Evolutionary conservation across 2,113 vertebrate species (phyloP).

Genomic region (Psephotus haematonotus): DNA sequence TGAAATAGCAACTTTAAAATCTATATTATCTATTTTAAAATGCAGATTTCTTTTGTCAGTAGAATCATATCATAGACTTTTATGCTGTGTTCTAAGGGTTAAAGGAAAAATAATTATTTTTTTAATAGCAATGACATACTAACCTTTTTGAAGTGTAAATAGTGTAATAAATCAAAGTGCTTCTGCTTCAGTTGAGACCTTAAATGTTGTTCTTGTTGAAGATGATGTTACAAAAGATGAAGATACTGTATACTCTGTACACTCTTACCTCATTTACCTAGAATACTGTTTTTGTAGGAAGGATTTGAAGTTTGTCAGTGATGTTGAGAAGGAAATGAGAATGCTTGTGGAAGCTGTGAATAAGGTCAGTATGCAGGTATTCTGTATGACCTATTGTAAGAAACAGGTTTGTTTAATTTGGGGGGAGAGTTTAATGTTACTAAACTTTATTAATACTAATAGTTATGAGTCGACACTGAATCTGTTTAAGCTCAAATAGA

Average conservation of each 20-base stretch:
- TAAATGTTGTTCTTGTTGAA: background rate
- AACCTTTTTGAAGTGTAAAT: background rate
- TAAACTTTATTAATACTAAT: background rate
- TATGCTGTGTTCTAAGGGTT: background rate
- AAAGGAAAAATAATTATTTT: background rate
- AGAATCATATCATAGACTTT: background rate
- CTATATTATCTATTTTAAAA: background rate
- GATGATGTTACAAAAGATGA: background rate
- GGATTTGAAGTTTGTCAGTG: slow-evolving; percentile 92
- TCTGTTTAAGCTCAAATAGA: background rate
- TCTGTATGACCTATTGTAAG: background rate
- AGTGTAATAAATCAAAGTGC: background rate
- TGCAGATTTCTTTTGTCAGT: background rate
- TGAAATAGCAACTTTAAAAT: background rate
- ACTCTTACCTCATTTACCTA: background rate
- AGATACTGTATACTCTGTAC: background rate
- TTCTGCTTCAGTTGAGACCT: background rate
- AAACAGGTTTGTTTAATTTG: background rate
- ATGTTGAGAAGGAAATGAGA: slow-evolving; percentile 93
- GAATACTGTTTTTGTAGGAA: slow-evolving; percentile 80
- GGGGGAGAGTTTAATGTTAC: background rate
- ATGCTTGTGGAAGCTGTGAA: slow-evolving; percentile 89
- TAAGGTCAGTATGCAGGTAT: slow-evolving; percentile 82
- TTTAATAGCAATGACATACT: background rate
- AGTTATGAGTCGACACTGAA: background rate